Evolutionary conservation across 2,888 invertebrate genomes (phyloP), one percentile per base, ranked within the genome.

Genomic region (Hemaris fuciformis): DNA sequence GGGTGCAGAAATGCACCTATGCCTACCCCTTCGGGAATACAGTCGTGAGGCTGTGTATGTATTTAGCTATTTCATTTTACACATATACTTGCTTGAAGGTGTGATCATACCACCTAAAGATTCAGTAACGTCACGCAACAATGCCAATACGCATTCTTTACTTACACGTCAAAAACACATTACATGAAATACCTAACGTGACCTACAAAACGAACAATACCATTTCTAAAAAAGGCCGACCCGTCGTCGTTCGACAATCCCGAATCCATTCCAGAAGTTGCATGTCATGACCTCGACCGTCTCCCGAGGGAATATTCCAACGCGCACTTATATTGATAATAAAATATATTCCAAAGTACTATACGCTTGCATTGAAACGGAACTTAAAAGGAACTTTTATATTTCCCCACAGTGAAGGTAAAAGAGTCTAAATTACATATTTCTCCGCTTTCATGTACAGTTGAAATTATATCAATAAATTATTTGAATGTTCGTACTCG

Each of bases 181-280:
- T 53, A 53, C 25, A 27, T 27, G 25, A 53, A 18, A 53, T 53
- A 18, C 18, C 27, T 27, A 53, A 53, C 31, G 53, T 53, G 53
- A 53, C 53, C 10, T 27, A 53, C 31, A 15, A 53, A 53, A 53
- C 27, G 15, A 31, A 53, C 48, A 31, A 53, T 53, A 53, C 27
- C 31, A 53, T 53, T 53, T 53, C 18, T 53, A 53, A 53, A 53
- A n/a, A 53, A 31, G 53, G 10, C 18, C 53, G 53, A 48, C 53
- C 53, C 18, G 18, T 18, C 25, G 15, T 25, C 53, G 27, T 53
- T 53, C 53, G 15, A 53, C 53, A 15, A 53, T 53, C 53, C 53
- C 31, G 10, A 53, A 53, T 18, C 31, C 53, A 53, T 53, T 18
- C 27, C 1, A 27, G 27, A 53, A 53, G 53, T 53, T 53, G 53